A percentile compares a stretch with the other conserved stretches of the same genome.
These are phyloP conservation scores for Heliopora coerulea DNA, from an alignment of 92 coral and sea anemone genomes.

Conservation along the genomic window DNA sequence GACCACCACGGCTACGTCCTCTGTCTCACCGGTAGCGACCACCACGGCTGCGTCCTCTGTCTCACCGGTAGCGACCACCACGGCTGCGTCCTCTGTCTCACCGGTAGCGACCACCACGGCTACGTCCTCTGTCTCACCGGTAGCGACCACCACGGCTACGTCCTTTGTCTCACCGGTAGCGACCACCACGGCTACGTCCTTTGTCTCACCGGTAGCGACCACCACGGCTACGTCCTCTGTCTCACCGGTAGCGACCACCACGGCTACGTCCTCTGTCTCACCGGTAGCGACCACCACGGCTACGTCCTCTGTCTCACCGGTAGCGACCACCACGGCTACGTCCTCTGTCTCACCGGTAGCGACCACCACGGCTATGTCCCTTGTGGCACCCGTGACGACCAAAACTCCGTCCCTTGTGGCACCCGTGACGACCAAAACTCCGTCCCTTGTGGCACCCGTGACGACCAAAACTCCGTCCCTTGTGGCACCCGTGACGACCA, in stretches of 20 bases:
- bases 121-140: neutral
- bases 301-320: neutral
- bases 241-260: neutral
- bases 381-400: neutral
- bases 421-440: neutral
- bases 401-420: neutral
- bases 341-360: neutral
- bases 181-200: neutral
- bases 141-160: neutral
- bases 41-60: neutral
- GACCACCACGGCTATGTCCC: neutral
- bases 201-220: neutral
- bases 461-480: neutral
- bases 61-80: neutral
- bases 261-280: neutral
- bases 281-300: neutral
- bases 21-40: neutral
- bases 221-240: neutral
- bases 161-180: neutral
- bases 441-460: neutral
- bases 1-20: neutral
- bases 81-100: neutral
- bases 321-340: neutral
- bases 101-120: neutral
- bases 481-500: constrained; percentile 3